These are phyloP conservation scores for Matsumurasca onukii DNA, from an alignment of 1,140 invertebrate genomes.

Conservation along the genomic window DNA sequence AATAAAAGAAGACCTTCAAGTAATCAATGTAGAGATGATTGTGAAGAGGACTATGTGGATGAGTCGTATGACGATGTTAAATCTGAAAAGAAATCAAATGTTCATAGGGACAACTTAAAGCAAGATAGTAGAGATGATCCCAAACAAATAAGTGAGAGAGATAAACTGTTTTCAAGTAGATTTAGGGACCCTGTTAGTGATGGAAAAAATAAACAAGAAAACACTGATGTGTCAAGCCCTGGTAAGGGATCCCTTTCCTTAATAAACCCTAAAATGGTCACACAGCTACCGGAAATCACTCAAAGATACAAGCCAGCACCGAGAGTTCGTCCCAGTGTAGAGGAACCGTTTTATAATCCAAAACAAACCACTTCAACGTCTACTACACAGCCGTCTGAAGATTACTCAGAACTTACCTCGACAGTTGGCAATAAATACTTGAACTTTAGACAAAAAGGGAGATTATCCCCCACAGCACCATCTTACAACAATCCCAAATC, in stretches of 20 bases:
- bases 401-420: not conserved
- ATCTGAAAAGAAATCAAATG: not conserved
- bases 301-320: not conserved
- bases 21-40: not conserved
- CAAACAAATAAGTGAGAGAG: not conserved
- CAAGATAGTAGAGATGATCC: slow-evolving; percentile 2
- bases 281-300: not conserved
- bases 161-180: slow-evolving; percentile 18
- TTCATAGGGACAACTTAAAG: not conserved
- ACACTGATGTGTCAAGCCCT: not conserved
- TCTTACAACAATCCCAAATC: not conserved
- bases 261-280: not conserved
- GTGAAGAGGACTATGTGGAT: slow-evolving; percentile 27
- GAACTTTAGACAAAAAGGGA: slow-evolving; percentile 12
- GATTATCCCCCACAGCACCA: slow-evolving; percentile 2
- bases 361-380: not conserved
- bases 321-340: not conserved
- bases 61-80: slow-evolving; percentile 14
- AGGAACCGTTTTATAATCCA: not conserved
- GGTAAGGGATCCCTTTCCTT: not conserved
- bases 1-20: not conserved
- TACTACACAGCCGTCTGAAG: not conserved
- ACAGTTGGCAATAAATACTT: not conserved
- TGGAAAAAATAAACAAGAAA: slow-evolving; percentile 19
- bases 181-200: slow-evolving; percentile 1